Evolutionary conservation across 1,140 invertebrate species (phyloP).

Genomic region (Aphidius gifuensis): DNA sequence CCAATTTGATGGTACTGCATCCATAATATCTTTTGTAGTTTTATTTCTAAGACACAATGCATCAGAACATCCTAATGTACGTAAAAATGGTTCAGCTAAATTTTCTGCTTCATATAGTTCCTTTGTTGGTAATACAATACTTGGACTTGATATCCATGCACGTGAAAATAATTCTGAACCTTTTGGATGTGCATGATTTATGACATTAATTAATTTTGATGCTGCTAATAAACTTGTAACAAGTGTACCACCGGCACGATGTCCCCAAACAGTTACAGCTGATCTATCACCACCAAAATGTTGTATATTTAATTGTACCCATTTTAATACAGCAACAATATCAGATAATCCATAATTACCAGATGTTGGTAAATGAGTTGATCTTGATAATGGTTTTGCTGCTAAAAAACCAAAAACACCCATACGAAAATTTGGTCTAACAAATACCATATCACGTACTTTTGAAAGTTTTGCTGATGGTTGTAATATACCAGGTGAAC

Average conservation of each 20-base stretch:
- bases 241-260: conserved; percentile 75
- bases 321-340: conserved; percentile 71
- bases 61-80: conserved; percentile 54
- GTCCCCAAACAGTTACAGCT: conserved; percentile 76
- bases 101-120: conserved; percentile 61
- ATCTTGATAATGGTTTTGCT: conserved; percentile 64
- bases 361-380: conserved; percentile 69
- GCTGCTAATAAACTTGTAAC: conserved; percentile 66
- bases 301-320: conserved; percentile 77
- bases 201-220: conserved; percentile 38
- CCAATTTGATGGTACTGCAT: conserved; percentile 69
- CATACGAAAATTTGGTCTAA: conserved; percentile 75
- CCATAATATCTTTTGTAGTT: conserved; percentile 63
- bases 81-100: conserved; percentile 61
- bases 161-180: conserved; percentile 63
- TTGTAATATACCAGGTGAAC: conserved; percentile 63
- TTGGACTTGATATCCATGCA: conserved; percentile 73
- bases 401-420: conserved; percentile 79
- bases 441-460: conserved; percentile 77
- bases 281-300: conserved; percentile 78
- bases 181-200: conserved; percentile 24
- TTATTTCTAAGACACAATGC: conserved; percentile 62
- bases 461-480: conserved; percentile 66
- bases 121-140: conserved; percentile 66
- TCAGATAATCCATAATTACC: conserved; percentile 87